A percentile compares a stretch with the other conserved stretches of the same genome.
Evolutionary conservation across 1,140 invertebrate genomes (phyloP).

Genomic region (Diabrotica undecimpunctata): DNA sequence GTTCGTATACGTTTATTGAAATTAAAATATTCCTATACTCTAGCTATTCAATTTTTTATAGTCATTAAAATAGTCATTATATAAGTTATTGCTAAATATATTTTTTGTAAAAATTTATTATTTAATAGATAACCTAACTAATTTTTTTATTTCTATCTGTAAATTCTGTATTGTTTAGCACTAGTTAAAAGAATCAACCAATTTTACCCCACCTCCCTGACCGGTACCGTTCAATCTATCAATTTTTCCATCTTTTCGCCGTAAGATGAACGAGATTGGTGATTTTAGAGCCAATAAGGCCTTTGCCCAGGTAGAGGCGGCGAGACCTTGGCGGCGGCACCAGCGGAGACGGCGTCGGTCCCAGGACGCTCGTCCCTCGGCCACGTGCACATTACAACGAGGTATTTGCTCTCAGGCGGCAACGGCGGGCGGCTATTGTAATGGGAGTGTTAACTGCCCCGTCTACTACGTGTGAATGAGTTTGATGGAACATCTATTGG

Average conservation of each 20-base stretch:
- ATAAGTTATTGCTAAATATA: too few species aligned
- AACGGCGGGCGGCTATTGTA: slow-evolving; percentile 34
- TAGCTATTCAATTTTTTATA: too few species aligned
- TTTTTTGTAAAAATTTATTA: too few species aligned
- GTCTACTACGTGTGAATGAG: background rate
- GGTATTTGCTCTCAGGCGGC: slow-evolving; percentile 11
- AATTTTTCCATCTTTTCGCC: background rate
- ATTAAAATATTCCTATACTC: too few species aligned
- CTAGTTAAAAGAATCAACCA: too few species aligned
- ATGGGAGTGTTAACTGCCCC: slow-evolving; percentile 33
- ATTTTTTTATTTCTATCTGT: too few species aligned
- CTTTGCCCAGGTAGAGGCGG: slow-evolving; percentile 18
- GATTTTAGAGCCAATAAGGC: slow-evolving; percentile 31
- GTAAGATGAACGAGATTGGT: slow-evolving; percentile 31
- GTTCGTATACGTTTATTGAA: too few species aligned
- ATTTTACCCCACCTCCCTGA: too few species aligned
- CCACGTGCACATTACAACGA: slow-evolving; percentile 38
- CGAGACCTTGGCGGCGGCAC: slow-evolving; percentile 14
- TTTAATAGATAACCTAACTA: too few species aligned
- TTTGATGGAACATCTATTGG: background rate
- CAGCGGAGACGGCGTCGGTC: slow-evolving; percentile 26
- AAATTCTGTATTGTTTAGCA: too few species aligned
- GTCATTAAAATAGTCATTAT: too few species aligned
- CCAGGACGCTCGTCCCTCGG: slow-evolving; percentile 32
- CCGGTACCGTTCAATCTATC: background rate